A percentile compares a stretch with the other conserved stretches of the same genome.
Evolutionary conservation across 2,797 vertebrate species (phyloP).

Genomic region (Fistularia commersonii): DNA sequence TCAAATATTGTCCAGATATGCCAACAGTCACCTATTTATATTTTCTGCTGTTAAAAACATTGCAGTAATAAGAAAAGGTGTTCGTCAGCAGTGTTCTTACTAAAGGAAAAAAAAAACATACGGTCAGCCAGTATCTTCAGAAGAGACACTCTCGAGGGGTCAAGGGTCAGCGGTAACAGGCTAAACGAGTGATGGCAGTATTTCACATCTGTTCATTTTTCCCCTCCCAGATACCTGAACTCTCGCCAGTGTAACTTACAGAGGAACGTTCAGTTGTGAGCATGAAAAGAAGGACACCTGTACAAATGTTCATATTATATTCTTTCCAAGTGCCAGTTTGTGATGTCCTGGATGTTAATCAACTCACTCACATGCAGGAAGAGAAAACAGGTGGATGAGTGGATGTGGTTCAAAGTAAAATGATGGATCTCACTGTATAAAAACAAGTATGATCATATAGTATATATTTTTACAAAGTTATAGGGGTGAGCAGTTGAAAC

Average conservation of each 20-base stretch:
- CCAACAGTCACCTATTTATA: conserved; percentile 72
- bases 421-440: conserved; percentile 58
- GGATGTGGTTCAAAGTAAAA: conserved; percentile 31
- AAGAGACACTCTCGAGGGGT: conserved; percentile 11
- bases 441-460: conserved; percentile 55
- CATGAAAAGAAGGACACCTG: conserved; percentile 66
- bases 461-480: conserved; percentile 67
- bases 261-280: conserved; percentile 62
- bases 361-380: conserved; percentile 49
- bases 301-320: conserved; percentile 75
- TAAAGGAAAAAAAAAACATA: conserved; percentile 25
- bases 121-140: conserved; percentile 10
- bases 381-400: conserved; percentile 18
- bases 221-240: conserved; percentile 21
- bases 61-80: conserved; percentile 21
- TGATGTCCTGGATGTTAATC: conserved; percentile 69
- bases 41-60: conserved; percentile 53
- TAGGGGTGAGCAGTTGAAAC: conserved; percentile 33
- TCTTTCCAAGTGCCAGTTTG: conserved; percentile 74
- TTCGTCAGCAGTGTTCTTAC: conserved; percentile 58
- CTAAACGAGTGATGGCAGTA: not conserved
- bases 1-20: conserved; percentile 56
- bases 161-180: conserved; percentile 11
- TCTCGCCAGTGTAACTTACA: conserved; percentile 55
- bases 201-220: conserved; percentile 27